Evolutionary conservation across 1,140 invertebrate species (phyloP), one percentile per base, ranked within the genome.

Genomic region (Drosophila saltans): DNA sequence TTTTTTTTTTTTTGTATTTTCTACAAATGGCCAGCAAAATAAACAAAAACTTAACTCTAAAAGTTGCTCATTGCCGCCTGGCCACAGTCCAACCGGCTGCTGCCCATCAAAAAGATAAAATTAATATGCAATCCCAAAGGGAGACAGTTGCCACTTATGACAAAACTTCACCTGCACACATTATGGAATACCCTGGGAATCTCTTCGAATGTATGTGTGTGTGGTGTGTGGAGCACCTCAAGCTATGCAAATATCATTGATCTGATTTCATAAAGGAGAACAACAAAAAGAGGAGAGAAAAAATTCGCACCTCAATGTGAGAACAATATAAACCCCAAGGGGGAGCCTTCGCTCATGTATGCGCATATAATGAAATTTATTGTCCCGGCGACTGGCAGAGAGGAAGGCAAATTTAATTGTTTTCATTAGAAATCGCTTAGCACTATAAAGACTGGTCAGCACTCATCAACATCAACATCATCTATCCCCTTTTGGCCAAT

Each of bases 231-330:
- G 58, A 45, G 67, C 52, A 60, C 72, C 26, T 78, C 39, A 26
- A 67, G 66, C 63, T 64, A 78, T 86, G 82, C 82, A 88, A 83
- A 88, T 83, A 88, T 86, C 80, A 77, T 88, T 80, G 83, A 89
- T 89, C 83, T 88, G 69, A 72, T 83, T 72, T 80, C 79, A 52
- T 63, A 10, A 1, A 48, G 45, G 21, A 48, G 43, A 7, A 48
- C 1, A 48, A 2, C 28, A 4, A 30, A 30, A 30, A 30, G 28
- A 30, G 6, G 6, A 36, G 74, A 65, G 62, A 56, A 76, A 78
- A 78, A 88, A 83, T 88, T 86, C 84, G 84, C 83, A 88, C 83
- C 83, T 86, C 39, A 60, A 72, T 76, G 79, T 78, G 66, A 69
- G 72, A 78, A 81, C 74, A 76, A 76, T 70, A 60, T 72, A 41